A percentile compares a stretch with the other conserved stretches of the same genome.
Conservation (phyloP, 2,888 invertebrate genomes). For the Catocala sponsa region DNA sequence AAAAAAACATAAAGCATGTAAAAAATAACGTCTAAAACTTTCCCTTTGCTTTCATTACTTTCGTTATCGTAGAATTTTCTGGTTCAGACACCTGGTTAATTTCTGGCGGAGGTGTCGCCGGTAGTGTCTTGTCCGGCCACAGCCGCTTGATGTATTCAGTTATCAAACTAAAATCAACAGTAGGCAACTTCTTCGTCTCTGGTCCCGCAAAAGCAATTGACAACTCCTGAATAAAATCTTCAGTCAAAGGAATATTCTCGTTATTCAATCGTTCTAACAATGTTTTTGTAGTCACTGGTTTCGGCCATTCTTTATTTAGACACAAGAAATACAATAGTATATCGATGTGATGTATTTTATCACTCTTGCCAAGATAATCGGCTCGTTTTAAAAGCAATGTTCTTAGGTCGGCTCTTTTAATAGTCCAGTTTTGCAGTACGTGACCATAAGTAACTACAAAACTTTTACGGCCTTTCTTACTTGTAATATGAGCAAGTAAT, state of each 20-base stretch:
- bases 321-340: slow-evolving; percentile 51
- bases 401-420: slow-evolving; percentile 54
- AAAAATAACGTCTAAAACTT: no score
- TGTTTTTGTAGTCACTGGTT: slow-evolving; percentile 12
- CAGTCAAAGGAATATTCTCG: slow-evolving; percentile 20
- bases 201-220: slow-evolving; percentile 26
- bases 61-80: neutral
- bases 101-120: neutral
- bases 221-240: slow-evolving; percentile 16
- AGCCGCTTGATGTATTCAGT: slow-evolving; percentile 25
- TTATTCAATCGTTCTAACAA: slow-evolving; percentile 12
- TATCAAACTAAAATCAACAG: slow-evolving; percentile 23
- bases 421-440: slow-evolving; percentile 52
- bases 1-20: no score
- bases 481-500: slow-evolving; percentile 47
- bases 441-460: slow-evolving; percentile 53
- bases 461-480: slow-evolving; percentile 53
- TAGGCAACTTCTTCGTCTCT: slow-evolving; percentile 4
- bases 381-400: slow-evolving; percentile 56
- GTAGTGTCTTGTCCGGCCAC: slow-evolving; percentile 28
- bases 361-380: slow-evolving; percentile 50
- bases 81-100: slow-evolving; percentile 15
- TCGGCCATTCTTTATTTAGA: neutral
- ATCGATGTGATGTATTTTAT: slow-evolving; percentile 47
- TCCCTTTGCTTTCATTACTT: no score